A percentile compares a stretch with the other conserved stretches of the same genome.
Evolutionary conservation across 2,113 vertebrate genomes (phyloP).

Genomic region (Python bivittatus): DNA sequence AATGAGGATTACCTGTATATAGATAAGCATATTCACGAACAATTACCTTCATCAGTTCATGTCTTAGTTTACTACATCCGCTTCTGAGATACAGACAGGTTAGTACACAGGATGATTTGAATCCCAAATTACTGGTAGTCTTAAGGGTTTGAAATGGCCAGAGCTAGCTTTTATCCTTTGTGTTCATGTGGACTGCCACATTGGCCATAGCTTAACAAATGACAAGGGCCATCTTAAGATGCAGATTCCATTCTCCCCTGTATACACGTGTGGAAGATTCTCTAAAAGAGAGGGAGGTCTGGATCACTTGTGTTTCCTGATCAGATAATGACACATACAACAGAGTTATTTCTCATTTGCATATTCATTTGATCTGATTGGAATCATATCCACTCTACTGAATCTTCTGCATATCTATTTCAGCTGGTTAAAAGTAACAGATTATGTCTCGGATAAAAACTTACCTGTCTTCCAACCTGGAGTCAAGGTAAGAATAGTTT

Average conservation of each 20-base stretch:
- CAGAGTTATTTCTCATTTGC: not conserved
- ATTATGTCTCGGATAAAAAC: conserved; percentile 86
- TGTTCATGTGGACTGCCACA: not conserved
- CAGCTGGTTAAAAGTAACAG: conserved; percentile 93
- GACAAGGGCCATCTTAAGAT: not conserved
- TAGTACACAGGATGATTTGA: not conserved
- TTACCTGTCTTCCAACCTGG: conserved; percentile 87
- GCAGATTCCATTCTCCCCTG: not conserved
- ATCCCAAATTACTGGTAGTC: not conserved
- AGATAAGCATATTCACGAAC: not conserved
- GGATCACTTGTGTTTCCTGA: not conserved
- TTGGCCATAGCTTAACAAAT: not conserved
- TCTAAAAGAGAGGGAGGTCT: not conserved
- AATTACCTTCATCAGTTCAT: not conserved
- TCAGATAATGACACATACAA: not conserved
- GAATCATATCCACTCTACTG: not conserved
- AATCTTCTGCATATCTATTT: conserved; percentile 24
- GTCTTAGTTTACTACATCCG: not conserved
- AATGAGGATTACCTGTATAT: not conserved
- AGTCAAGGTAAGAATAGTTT: conserved; percentile 81
- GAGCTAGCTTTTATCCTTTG: not conserved
- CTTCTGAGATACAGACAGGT: not conserved
- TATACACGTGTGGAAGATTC: not conserved
- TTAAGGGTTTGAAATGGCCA: not conserved
- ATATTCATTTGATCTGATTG: not conserved